Base-by-base conservation (phyloP, 1,140 invertebrate genomes). In the Radopholus similis region DNA sequence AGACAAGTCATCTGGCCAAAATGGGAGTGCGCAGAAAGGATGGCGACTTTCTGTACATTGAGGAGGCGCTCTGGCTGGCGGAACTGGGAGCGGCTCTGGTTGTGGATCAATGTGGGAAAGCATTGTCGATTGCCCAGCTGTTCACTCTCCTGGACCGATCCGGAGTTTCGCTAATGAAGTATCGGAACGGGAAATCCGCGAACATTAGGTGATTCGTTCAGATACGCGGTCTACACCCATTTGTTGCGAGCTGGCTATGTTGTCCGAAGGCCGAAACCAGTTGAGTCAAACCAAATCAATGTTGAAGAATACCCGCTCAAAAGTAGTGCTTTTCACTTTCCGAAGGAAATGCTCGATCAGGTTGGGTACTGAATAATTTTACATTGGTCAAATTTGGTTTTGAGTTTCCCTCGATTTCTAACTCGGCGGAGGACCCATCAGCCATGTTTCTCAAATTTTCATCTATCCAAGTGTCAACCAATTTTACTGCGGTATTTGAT, bases 41-140 rank as follows among this genome's bases (percentile, higher is more conserved):
- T 28, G 66, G 54, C 21, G 59, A 75, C 32, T 55, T 64, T 38
- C n/a, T 74, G 15, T 55, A 13, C 18, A 63, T 70, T 21, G 72
- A 74, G 56, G 72, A 74, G 55, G 66, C 66, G 11, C 53, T 75
- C 32, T 74, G 68, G 42, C 32, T 74, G 44, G 57, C 70, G 30
- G 72, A 74, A 56, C 40, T 74, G 35, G 54, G 71, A n/a, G 69
- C 53, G 28, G 67, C 67, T 13, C 26, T 56, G 23, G 68, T 69
- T 49, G 23, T 69, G 49, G 51, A 53, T 32, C 55, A 11, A 26
- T 13, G 37, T 26, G 32, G 35, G 2, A 54, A 54, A 6, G 30
- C 23, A 37, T 53, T 65, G 28, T 9, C 49, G 21, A 26, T 65
- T 53, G 15, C 63, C 15, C 63, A 65, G 32, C 18, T 65, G 23